Evolutionary conservation across 1,140 invertebrate genomes (phyloP).

Genomic region (Metaphire vulgaris): DNA sequence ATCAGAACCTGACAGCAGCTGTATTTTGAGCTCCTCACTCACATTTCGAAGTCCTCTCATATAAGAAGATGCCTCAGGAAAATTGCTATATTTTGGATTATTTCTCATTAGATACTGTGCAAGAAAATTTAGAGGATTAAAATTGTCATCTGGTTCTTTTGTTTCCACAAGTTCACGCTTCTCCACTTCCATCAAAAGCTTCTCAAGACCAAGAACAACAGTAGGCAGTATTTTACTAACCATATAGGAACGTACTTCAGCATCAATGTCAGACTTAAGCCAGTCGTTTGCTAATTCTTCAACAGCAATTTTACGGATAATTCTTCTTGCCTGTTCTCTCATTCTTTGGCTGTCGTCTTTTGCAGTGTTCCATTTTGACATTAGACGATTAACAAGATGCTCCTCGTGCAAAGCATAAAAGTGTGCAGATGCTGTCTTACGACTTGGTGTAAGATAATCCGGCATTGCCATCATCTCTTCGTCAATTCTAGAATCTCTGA

Average conservation of each 20-base stretch:
- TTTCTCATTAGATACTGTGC: constrained; percentile 52
- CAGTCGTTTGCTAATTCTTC: neutral
- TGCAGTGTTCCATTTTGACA: neutral
- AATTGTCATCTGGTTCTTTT: constrained; percentile 42
- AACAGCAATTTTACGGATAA: neutral
- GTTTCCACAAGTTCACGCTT: constrained; percentile 38
- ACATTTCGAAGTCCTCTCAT: neutral
- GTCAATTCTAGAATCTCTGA: neutral
- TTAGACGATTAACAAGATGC: neutral
- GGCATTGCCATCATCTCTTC: neutral
- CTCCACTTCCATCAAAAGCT: constrained; percentile 48
- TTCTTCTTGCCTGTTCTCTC: neutral
- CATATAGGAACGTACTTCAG: neutral
- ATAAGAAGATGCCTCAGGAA: neutral
- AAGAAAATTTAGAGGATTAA: constrained; percentile 53
- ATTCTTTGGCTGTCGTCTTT: neutral
- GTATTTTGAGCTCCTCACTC: neutral
- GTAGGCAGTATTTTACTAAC: neutral
- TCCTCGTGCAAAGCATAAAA: neutral
- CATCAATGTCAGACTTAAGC: neutral
- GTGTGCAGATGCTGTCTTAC: neutral
- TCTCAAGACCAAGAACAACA: constrained; percentile 34
- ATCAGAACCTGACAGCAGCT: neutral
- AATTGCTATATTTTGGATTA: constrained; percentile 41
- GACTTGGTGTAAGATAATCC: neutral